Conservation (phyloP, 1,140 invertebrate genomes). For the Brachionus manjavacas region DNA sequence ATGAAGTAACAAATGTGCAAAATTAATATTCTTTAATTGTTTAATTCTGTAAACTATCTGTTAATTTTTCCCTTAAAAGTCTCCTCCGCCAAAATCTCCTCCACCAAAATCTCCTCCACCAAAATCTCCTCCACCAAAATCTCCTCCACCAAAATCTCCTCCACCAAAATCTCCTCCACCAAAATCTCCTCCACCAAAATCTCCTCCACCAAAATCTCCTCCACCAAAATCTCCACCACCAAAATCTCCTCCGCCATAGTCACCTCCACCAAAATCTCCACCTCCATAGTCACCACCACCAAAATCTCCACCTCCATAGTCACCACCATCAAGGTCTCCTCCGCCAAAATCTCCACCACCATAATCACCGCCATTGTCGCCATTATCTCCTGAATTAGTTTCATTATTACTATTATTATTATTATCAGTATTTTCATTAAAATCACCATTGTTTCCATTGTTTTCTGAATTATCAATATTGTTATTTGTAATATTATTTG, state of each 20-base stretch:
- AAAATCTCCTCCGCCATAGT: slow-evolving; percentile 32
- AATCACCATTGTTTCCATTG: not conserved
- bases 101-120: not conserved
- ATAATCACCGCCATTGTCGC: not conserved
- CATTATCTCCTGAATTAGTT: not conserved
- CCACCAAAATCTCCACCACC: slow-evolving; percentile 37
- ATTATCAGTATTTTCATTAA: not conserved
- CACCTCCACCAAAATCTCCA: not conserved
- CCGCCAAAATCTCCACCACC: not conserved
- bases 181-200: not conserved
- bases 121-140: slow-evolving; percentile 40
- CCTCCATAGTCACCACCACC: not conserved
- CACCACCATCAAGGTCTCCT: not conserved
- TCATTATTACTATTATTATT: not conserved
- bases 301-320: not conserved
- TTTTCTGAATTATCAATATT: not conserved
- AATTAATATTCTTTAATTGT: not conserved
- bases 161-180: slow-evolving; percentile 27
- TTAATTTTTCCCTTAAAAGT: not conserved
- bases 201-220: slow-evolving; percentile 14
- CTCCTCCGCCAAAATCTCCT: slow-evolving; percentile 14
- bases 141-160: slow-evolving; percentile 35
- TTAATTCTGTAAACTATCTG: not conserved
- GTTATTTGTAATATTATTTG: slow-evolving; percentile 24
- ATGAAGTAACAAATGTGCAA: not conserved